These are phyloP conservation scores for Psittacula echo DNA, from an alignment of 2,797 vertebrate species.

Conservation along the genomic window DNA sequence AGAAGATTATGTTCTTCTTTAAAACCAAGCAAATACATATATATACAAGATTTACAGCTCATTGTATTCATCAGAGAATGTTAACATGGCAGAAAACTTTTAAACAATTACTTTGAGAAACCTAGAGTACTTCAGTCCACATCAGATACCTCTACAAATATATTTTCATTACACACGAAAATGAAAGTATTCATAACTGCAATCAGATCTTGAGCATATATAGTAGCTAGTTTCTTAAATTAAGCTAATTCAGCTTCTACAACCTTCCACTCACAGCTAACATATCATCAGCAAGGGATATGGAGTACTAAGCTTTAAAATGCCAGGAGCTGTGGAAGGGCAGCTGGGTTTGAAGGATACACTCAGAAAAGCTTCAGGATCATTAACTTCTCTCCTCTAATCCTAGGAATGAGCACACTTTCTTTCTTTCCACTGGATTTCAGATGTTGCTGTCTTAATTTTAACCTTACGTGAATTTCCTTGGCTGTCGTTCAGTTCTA, in stretches of 20 bases:
- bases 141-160: not conserved
- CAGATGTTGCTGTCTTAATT: constrained; percentile 35
- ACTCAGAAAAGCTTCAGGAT: not conserved
- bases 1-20: not conserved
- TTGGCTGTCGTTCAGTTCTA: constrained; percentile 8
- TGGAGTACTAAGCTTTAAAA: constrained; percentile 42
- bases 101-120: not conserved
- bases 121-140: not conserved
- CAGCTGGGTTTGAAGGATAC: constrained; percentile 6
- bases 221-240: constrained; percentile 34
- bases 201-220: not conserved
- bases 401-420: not conserved
- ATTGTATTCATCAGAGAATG: not conserved
- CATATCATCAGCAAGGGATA: constrained; percentile 5
- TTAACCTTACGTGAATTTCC: not conserved
- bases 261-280: constrained; percentile 29
- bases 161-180: not conserved
- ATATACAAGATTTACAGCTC: not conserved
- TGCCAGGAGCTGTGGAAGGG: constrained; percentile 18
- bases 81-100: not conserved
- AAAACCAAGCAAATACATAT: not conserved
- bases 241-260: constrained; percentile 55
- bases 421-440: constrained; percentile 16
- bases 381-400: constrained; percentile 36
- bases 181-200: not conserved